Conservation (phyloP, 2,113 vertebrate genomes). For the Verasper variegatus region DNA sequence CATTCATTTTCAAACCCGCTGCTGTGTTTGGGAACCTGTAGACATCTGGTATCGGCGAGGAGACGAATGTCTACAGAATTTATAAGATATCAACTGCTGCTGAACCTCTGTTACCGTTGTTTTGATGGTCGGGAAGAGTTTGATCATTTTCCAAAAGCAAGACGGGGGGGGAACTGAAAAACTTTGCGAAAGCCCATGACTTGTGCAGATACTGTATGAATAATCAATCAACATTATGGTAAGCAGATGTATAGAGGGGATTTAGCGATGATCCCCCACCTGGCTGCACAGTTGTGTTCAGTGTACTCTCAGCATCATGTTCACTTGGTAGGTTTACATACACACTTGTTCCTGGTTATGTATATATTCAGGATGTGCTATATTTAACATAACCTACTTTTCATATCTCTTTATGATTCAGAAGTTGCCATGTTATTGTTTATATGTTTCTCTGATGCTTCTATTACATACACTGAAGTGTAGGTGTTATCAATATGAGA, state of each 20-base stretch:
- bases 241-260: not conserved
- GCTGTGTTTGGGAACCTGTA: slow-evolving; percentile 42
- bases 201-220: not conserved
- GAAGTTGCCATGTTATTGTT: too few species aligned
- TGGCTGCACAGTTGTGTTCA: not conserved
- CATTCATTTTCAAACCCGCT: slow-evolving; percentile 57
- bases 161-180: too few species aligned
- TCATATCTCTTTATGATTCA: too few species aligned
- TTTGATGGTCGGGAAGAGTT: slow-evolving; percentile 10
- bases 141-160: slow-evolving; percentile 24
- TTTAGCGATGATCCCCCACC: not conserved
- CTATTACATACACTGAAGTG: too few species aligned
- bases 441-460: too few species aligned
- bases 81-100: slow-evolving; percentile 25
- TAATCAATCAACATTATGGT: not conserved
- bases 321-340: not conserved
- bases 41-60: slow-evolving; percentile 47
- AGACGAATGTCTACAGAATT: slow-evolving; percentile 29
- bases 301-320: not conserved
- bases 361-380: too few species aligned
- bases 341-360: not conserved
- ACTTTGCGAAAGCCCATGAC: slow-evolving; percentile 3
- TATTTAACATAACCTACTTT: too few species aligned
- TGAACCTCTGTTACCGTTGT: slow-evolving; percentile 9
- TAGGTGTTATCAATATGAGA: too few species aligned